A percentile compares a stretch with the other conserved stretches of the same genome.
Conservation (phyloP, 2,113 vertebrate species). For the Cryptotis parvus region DNA sequence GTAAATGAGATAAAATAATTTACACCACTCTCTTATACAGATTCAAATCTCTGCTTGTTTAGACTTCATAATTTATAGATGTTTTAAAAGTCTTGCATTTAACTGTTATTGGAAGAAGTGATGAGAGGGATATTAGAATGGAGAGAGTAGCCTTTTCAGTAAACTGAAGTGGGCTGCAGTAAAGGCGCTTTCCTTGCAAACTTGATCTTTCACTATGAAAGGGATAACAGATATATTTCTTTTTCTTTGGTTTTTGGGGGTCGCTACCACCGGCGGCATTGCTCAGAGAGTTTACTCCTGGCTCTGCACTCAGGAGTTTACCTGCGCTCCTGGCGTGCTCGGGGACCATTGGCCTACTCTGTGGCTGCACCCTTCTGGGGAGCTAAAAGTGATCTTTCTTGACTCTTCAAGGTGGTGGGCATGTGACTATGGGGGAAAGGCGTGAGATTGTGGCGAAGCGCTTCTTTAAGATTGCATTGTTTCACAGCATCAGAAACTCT, state of each 20-base stretch:
- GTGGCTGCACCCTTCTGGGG: neutral
- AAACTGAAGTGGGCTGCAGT: neutral
- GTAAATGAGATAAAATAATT: too few species aligned
- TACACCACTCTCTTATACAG: neutral
- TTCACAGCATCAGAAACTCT: neutral
- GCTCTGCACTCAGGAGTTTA: too few species aligned
- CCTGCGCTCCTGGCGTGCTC: too few species aligned
- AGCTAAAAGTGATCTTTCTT: neutral
- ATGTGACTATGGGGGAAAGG: neutral
- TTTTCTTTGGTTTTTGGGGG: too few species aligned
- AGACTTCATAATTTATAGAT: neutral
- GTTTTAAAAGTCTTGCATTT: neutral
- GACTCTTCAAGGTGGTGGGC: neutral
- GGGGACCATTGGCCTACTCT: neutral
- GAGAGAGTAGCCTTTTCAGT: neutral
- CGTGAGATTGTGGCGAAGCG: neutral
- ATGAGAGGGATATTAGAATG: neutral
- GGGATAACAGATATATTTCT: too few species aligned
- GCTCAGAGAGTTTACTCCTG: too few species aligned
- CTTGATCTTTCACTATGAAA: neutral
- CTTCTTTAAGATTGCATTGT: neutral
- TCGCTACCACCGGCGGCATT: too few species aligned
- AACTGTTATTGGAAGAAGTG: neutral
- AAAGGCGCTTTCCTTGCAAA: neutral
- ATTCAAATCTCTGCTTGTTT: constrained; percentile 11